Conservation (phyloP, 1,140 invertebrate genomes). For the Rhysida immarginata region DNA sequence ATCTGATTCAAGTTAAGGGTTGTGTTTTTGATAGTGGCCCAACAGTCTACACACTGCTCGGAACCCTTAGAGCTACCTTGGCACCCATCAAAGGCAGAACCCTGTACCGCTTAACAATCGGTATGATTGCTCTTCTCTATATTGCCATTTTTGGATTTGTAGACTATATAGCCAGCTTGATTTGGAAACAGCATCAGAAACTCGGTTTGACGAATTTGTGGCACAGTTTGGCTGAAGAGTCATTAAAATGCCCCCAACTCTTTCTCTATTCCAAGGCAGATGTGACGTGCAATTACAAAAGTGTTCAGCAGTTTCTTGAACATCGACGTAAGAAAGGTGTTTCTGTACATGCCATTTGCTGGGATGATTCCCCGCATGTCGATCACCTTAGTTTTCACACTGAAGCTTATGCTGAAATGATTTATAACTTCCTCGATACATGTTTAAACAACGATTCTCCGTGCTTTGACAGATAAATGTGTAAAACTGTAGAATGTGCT, state of each 20-base stretch:
- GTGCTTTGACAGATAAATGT: no score
- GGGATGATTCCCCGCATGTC: constrained; percentile 51
- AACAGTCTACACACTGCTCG: constrained; percentile 40
- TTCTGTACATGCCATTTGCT: constrained; percentile 40
- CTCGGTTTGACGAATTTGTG: neutral
- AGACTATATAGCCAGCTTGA: constrained; percentile 18
- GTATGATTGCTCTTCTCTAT: constrained; percentile 17
- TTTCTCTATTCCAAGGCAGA: constrained; percentile 59
- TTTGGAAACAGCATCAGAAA: constrained; percentile 1
- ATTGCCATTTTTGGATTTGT: constrained; percentile 17
- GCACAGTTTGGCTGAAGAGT: constrained; percentile 29
- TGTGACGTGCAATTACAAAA: constrained; percentile 36
- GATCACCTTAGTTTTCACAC: constrained; percentile 41
- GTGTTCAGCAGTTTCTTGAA: constrained; percentile 28
- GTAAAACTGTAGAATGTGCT: no score
- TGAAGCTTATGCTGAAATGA: constrained; percentile 42
- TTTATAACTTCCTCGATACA: constrained; percentile 42
- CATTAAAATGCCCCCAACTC: constrained; percentile 44
- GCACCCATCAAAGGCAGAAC: constrained; percentile 30
- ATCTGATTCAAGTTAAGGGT: constrained; percentile 43
- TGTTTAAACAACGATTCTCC: constrained; percentile 29
- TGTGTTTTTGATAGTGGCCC: constrained; percentile 61
- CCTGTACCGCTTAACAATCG: constrained; percentile 15
- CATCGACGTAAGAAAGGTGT: constrained; percentile 41
- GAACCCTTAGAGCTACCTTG: constrained; percentile 40